Base-by-base conservation (phyloP, 2,113 vertebrate genomes). In the Lasiurus cinereus region DNA sequence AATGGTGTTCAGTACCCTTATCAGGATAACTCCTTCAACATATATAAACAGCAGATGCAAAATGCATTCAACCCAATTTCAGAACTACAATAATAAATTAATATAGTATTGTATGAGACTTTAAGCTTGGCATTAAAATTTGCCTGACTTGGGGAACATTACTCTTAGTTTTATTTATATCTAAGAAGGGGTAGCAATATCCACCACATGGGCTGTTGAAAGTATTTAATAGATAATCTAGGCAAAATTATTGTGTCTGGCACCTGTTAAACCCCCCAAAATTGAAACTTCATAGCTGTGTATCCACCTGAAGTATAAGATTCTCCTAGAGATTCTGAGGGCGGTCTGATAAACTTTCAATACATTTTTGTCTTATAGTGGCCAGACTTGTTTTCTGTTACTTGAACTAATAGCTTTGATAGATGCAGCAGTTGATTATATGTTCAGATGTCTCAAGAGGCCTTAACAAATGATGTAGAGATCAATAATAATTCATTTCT, bases 401-500 rank as follows among this genome's bases (percentile, higher is more conserved):
- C 39, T 87, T 90, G 72, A 83, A 79, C 36, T 69, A 69, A 69
- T 66, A 85, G 88, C 31, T 4, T 2, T 2, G 11, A 33, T 24
- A 39, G 79, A 93, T 80, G 19, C 19, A 14, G 19, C 31, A 43
- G 29, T 43, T 83, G 70, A 86, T 85, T 21, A 13, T 36, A 33
- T 19, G 8, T 76, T 91, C n/a, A 67, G 18, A 52, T 66, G 46
- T 79, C 70, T 43, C 66, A 72, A 18, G 22, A 78, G 6, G 2
- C 24, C 73, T 93, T 78, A 78, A 91, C 18, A 74, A 95, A 94
- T 83, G 83, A 89, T 24, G 0, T 31, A 69, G 31, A 91, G 19
- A 89, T 46, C 72, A 89, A 24, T 31, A 80, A 83, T 36, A 83
- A 46, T 72, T 62, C 66, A 79, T 91, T 91, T 91, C 36, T 88